These are phyloP conservation scores for Mesoligia furuncula DNA, from an alignment of 2,888 invertebrate species.

Conservation along the genomic window DNA sequence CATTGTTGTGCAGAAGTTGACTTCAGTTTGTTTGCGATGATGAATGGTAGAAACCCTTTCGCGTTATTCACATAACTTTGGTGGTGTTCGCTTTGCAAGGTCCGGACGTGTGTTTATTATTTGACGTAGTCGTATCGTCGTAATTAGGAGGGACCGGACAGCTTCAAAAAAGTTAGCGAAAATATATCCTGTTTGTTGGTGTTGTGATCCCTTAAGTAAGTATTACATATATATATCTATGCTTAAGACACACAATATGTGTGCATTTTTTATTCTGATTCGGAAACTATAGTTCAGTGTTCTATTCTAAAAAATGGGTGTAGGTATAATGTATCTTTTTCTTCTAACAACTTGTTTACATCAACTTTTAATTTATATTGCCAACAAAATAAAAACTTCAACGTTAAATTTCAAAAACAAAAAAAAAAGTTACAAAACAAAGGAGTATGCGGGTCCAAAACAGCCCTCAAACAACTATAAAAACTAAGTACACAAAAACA, in stretches of 20 bases:
- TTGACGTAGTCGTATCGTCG: conserved; percentile 19
- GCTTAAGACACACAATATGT: too few species aligned
- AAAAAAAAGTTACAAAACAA: background rate
- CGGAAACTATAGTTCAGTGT: background rate
- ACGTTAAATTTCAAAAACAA: background rate
- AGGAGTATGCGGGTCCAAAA: background rate
- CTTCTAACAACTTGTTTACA: background rate
- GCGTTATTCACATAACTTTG: conserved; percentile 50
- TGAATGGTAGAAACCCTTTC: conserved; percentile 58
- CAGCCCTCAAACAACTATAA: background rate
- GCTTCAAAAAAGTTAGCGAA: conserved; percentile 32
- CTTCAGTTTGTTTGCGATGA: conserved; percentile 64
- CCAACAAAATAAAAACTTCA: background rate
- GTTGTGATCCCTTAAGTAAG: background rate
- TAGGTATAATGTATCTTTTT: background rate
- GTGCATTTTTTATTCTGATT: background rate
- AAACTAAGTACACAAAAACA: background rate
- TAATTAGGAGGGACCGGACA: conserved; percentile 37
- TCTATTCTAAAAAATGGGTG: background rate
- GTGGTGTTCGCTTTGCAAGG: conserved; percentile 23
- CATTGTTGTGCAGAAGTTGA: conserved; percentile 64
- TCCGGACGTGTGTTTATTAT: conserved; percentile 47
- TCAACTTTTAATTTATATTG: background rate
- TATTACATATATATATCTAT: too few species aligned
- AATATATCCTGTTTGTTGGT: conserved; percentile 23